Conservation (phyloP, 2,888 invertebrate genomes). For the Mimumesa dahlbomi region DNA sequence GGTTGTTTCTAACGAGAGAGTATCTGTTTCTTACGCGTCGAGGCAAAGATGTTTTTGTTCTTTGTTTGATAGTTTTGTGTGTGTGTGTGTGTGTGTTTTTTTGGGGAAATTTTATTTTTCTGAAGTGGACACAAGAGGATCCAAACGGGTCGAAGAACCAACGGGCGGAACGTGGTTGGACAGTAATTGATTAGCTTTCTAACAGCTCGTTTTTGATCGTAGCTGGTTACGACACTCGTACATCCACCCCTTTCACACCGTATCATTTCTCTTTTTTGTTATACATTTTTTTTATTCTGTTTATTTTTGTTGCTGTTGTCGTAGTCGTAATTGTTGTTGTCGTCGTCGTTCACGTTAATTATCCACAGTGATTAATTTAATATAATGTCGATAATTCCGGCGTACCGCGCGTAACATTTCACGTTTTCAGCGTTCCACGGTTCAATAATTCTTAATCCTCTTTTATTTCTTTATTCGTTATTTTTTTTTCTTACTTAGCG, state of each 20-base stretch:
- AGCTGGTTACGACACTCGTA: neutral
- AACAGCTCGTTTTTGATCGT: conserved; percentile 9
- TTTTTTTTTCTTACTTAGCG: conserved; percentile 58
- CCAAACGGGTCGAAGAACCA: conserved; percentile 24
- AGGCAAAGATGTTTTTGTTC: neutral
- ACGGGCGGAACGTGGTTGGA: conserved; percentile 53
- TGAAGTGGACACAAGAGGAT: neutral
- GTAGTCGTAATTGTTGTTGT: neutral
- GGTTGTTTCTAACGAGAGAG: too few species aligned
- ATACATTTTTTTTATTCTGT: too few species aligned
- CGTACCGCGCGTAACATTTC: too few species aligned
- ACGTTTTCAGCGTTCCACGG: neutral
- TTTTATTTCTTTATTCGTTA: conserved; percentile 1
- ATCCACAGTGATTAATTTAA: conserved; percentile 15
- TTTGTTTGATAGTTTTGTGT: too few species aligned
- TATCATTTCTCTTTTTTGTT: conserved; percentile 1
- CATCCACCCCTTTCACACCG: neutral
- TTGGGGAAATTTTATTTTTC: neutral
- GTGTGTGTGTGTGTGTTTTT: too few species aligned
- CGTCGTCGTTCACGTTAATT: conserved; percentile 2
- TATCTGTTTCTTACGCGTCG: too few species aligned
- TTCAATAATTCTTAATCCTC: conserved; percentile 15
- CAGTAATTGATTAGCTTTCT: conserved; percentile 59
- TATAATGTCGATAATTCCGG: conserved; percentile 32
- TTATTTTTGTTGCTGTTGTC: neutral